A percentile compares a stretch with the other conserved stretches of the same genome.
Conservation (phyloP, 2,113 vertebrate species). For the Nerophis ophidion region DNA sequence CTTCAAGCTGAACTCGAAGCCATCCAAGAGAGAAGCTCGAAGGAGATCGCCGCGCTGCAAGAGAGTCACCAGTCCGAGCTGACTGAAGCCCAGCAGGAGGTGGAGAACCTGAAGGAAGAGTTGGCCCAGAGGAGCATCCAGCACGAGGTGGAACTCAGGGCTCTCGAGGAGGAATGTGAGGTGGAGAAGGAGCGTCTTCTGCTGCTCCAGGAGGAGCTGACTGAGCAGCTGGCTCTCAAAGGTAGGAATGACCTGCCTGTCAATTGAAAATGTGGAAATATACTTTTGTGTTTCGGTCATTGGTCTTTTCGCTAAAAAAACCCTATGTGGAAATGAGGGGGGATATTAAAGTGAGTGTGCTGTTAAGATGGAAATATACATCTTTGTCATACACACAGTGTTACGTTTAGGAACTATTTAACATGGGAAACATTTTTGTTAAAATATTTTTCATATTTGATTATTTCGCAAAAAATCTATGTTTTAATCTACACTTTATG, state of each 20-base stretch:
- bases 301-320: no score
- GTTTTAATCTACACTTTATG: no score
- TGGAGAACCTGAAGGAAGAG: conserved; percentile 76
- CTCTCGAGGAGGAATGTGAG: conserved; percentile 76
- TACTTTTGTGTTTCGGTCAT: no score
- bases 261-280: no score
- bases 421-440: no score
- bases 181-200: conserved; percentile 74
- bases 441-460: no score
- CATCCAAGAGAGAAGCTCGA: conserved; percentile 57
- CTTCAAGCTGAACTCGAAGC: conserved; percentile 73
- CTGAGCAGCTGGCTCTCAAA: conserved; percentile 69
- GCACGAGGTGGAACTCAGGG: conserved; percentile 79
- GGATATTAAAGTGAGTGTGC: no score
- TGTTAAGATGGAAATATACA: no score
- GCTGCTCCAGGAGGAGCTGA: conserved; percentile 70
- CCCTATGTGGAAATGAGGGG: no score
- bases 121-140: conserved; percentile 64
- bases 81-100: conserved; percentile 73
- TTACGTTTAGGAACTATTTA: no score
- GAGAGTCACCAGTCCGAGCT: conserved; percentile 72
- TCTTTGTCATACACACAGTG: no score
- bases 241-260: conserved; percentile 48
- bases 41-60: conserved; percentile 68
- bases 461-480: no score